Evolutionary conservation across 1,140 invertebrate species (phyloP).

Genomic region (Phymorhynchus buccinoides): DNA sequence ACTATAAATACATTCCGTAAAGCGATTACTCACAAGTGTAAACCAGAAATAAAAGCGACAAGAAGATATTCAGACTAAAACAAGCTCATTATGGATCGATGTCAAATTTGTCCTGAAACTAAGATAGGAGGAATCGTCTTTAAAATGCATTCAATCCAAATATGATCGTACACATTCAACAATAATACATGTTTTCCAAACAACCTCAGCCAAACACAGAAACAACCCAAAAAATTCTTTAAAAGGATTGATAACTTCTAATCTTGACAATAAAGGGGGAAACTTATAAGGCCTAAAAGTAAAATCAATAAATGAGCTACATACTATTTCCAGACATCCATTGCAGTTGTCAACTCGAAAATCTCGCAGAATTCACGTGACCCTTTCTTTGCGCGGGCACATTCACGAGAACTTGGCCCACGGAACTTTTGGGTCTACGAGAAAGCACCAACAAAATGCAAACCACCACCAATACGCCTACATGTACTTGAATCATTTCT

Average conservation of each 20-base stretch:
- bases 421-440: too few relatives aligned
- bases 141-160: not conserved
- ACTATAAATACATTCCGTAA: not conserved
- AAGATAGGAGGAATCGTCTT: not conserved
- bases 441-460: too few relatives aligned
- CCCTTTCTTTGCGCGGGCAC: not conserved
- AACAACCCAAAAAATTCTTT: too few relatives aligned
- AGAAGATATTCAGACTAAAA: not conserved
- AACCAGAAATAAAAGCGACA: not conserved
- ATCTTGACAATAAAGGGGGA: not conserved
- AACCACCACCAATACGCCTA: too few relatives aligned
- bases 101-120: not conserved
- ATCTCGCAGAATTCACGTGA: slow-evolving; percentile 47
- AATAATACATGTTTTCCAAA: not conserved
- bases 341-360: slow-evolving; percentile 55
- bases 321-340: slow-evolving; percentile 42
- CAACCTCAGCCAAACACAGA: too few relatives aligned
- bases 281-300: too few relatives aligned
- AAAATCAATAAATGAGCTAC: slow-evolving; percentile 26
- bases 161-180: not conserved
- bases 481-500: too few relatives aligned
- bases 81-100: slow-evolving; percentile 6
- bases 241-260: not conserved
- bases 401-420: slow-evolving; percentile 32
- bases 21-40: not conserved